Conservation (phyloP, 2,113 vertebrate genomes). For the Aleadryas rufinucha region DNA sequence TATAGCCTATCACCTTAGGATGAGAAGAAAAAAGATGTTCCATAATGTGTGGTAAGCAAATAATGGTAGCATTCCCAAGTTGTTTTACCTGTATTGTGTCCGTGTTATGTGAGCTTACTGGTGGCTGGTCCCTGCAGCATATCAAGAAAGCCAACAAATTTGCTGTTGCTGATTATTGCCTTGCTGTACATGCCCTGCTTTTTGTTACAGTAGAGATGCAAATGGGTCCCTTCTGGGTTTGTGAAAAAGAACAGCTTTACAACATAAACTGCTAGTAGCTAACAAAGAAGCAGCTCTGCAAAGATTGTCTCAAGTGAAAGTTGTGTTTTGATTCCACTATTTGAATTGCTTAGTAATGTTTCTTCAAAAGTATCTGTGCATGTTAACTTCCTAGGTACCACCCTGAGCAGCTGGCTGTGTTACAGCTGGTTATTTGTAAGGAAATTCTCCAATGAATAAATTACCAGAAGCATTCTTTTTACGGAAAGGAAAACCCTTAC, state of each 20-base stretch:
- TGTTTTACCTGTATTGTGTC: background rate
- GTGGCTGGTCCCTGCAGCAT: background rate
- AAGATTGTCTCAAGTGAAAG: background rate
- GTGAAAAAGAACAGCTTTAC: background rate
- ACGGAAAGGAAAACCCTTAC: background rate
- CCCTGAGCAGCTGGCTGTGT: background rate
- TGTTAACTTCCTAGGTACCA: background rate
- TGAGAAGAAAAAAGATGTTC: background rate
- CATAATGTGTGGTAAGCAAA: background rate
- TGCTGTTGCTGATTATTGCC: background rate
- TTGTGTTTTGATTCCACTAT: background rate
- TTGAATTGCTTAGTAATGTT: background rate
- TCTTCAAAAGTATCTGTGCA: background rate
- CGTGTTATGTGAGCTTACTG: background rate
- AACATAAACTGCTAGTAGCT: background rate
- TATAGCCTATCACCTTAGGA: background rate
- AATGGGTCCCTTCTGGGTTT: background rate
- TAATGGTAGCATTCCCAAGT: background rate
- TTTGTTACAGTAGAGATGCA: background rate
- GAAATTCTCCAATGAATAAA: background rate
- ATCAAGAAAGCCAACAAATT: background rate
- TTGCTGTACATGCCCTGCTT: background rate
- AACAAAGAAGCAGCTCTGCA: background rate
- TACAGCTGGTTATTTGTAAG: background rate
- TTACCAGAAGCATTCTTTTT: background rate